Percentiles rank a stretch among this genome's conserved stretches.
phyloP scores from a whole-genome alignment of 2,888 invertebrate genomes.

The Lithophane leautieri region DNA sequence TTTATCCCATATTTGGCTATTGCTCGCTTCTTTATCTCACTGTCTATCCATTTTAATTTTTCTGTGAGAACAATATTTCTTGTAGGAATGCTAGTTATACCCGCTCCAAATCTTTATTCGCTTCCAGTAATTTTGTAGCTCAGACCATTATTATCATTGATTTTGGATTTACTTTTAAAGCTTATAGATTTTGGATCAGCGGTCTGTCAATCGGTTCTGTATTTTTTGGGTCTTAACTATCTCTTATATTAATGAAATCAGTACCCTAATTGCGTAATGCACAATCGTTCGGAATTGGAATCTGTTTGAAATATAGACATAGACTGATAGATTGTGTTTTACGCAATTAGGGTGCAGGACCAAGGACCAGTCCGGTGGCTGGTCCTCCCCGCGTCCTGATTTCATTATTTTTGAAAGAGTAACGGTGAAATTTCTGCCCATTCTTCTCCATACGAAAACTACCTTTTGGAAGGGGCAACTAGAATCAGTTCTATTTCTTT shows the following conservation, averaged over 20 bases:
- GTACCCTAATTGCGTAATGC: no score
- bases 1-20: conserved; percentile 54
- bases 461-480: no score
- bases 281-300: no score
- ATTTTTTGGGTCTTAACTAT: not conserved
- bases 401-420: no score
- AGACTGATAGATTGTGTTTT: no score
- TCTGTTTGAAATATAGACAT: no score
- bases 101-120: not conserved
- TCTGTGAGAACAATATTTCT: conserved; percentile 34
- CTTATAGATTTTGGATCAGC: not conserved
- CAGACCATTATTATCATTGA: not conserved
- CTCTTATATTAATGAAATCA: no score
- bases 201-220: not conserved
- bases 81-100: not conserved
- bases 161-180: not conserved
- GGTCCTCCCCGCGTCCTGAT: not conserved
- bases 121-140: not conserved
- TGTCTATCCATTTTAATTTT: conserved; percentile 27
- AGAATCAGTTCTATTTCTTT: no score
- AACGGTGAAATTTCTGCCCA: no score
- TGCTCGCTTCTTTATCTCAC: conserved; percentile 32
- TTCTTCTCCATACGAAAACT: no score
- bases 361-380: not conserved
- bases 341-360: no score